Evolutionary conservation across 2,888 invertebrate species (phyloP).

Genomic region (Chaetogeoica ovagalla): DNA sequence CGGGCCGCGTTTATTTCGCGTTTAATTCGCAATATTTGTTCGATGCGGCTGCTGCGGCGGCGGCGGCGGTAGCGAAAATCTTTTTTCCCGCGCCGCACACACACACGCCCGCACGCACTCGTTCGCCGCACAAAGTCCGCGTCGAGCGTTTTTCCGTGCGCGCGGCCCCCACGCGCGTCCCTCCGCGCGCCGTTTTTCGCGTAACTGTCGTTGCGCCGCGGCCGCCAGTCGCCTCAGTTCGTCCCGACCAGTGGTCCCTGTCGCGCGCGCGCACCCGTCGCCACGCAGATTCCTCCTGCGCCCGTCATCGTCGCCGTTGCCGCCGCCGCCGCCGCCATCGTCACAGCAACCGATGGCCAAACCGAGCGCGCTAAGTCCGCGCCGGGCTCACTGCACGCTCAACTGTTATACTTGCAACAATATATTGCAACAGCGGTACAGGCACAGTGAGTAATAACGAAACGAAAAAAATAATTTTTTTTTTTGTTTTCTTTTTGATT

Average conservation of each 20-base stretch:
- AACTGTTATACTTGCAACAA: constrained; percentile 74
- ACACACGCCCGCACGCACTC: background rate
- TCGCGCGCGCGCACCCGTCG: constrained; percentile 17
- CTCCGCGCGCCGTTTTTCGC: constrained; percentile 45
- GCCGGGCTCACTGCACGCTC: constrained; percentile 71
- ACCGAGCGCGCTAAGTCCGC: constrained; percentile 60
- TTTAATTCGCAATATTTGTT: too few species aligned
- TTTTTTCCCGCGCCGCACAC: constrained; percentile 5
- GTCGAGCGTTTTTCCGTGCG: constrained; percentile 22
- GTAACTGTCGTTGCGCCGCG: constrained; percentile 43
- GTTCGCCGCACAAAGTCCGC: background rate
- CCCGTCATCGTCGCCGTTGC: background rate
- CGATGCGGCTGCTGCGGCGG: too few species aligned
- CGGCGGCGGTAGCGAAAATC: background rate
- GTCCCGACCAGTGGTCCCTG: constrained; percentile 39
- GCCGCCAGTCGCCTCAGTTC: constrained; percentile 33
- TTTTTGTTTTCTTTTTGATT: background rate
- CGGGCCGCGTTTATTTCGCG: too few species aligned
- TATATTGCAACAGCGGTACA: constrained; percentile 71
- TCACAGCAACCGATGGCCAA: constrained; percentile 53
- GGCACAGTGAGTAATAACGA: constrained; percentile 59
- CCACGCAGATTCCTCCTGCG: background rate
- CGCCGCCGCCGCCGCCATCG: background rate
- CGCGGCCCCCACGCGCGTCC: constrained; percentile 6
- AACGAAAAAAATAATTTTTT: too few species aligned